Evolutionary conservation across 35 echinoderm and acorn worm species (phyloP).

Genomic region (Heliocidaris tuberculata): DNA sequence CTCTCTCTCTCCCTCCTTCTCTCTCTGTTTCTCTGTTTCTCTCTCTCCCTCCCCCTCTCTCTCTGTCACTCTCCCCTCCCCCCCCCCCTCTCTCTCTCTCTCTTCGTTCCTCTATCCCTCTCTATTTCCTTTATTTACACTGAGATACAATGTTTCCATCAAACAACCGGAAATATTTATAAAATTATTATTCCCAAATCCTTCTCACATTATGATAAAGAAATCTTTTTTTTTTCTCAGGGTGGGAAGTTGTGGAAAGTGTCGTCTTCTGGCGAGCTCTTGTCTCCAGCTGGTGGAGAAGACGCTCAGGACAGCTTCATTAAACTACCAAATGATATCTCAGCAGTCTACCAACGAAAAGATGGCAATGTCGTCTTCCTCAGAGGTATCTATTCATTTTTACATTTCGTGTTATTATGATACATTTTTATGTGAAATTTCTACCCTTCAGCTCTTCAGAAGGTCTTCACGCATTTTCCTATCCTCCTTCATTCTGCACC

Average conservation of each 20-base stretch:
- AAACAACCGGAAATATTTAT: background rate
- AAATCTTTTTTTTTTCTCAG: background rate
- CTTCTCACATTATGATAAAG: background rate
- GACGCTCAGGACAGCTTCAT: conserved; percentile 8
- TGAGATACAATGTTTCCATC: too few relatives aligned
- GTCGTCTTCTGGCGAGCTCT: background rate
- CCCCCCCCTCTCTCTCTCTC: background rate
- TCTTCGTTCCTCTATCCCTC: background rate
- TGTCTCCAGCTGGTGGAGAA: background rate
- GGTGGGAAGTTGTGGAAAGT: conserved; percentile 28
- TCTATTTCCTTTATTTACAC: background rate
- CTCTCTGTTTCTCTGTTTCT: background rate
- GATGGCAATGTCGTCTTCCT: conserved; percentile 33
- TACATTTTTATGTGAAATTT: background rate
- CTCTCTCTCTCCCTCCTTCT: background rate
- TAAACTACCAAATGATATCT: conserved; percentile 28
- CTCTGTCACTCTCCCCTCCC: too few relatives aligned
- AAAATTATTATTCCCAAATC: background rate
- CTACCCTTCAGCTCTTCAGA: background rate
- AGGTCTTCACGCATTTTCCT: too few relatives aligned
- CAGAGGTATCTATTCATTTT: background rate
- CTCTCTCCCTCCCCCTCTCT: too few relatives aligned
- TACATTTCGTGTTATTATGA: background rate
- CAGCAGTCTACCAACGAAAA: background rate
- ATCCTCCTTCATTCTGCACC: too few relatives aligned